These are phyloP conservation scores for Lymantria dispar DNA, from an alignment of 2,888 invertebrate genomes.

Conservation along the genomic window DNA sequence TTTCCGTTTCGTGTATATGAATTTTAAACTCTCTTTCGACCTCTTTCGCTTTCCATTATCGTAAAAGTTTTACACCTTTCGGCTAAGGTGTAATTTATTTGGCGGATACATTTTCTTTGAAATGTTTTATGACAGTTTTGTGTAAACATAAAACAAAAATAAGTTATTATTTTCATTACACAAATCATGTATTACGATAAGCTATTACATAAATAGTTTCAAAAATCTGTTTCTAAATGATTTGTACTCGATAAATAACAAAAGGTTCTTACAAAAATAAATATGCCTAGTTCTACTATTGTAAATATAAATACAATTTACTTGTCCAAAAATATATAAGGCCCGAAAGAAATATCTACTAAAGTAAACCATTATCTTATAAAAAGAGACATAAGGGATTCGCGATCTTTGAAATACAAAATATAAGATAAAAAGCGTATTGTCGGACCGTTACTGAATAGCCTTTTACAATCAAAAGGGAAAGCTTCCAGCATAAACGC, in stretches of 20 bases:
- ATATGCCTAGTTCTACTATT: background rate
- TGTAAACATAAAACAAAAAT: background rate
- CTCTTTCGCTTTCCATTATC: slow-evolving; percentile 34
- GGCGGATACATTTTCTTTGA: slow-evolving; percentile 15
- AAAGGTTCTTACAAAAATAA: slow-evolving; percentile 1
- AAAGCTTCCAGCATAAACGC: slow-evolving; percentile 43
- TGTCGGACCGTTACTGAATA: slow-evolving; percentile 29
- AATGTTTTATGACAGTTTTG: slow-evolving; percentile 2
- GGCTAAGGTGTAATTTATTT: slow-evolving; percentile 15
- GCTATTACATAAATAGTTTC: background rate
- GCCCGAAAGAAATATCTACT: slow-evolving; percentile 14
- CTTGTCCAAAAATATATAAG: slow-evolving; percentile 12
- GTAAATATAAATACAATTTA: slow-evolving; percentile 12
- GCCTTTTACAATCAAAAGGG: slow-evolving; percentile 39
- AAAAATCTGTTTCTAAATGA: background rate
- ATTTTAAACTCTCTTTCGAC: slow-evolving; percentile 33
- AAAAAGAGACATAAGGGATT: slow-evolving; percentile 31
- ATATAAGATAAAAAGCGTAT: slow-evolving; percentile 24
- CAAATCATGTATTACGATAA: background rate
- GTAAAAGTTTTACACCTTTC: slow-evolving; percentile 34
- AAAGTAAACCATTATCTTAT: slow-evolving; percentile 31
- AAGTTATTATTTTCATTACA: background rate
- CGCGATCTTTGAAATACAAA: slow-evolving; percentile 26
- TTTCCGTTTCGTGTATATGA: slow-evolving; percentile 39
- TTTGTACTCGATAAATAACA: background rate